Base-by-base conservation (phyloP, 1,140 invertebrate species). In the Yoshiicerus persimilis region DNA sequence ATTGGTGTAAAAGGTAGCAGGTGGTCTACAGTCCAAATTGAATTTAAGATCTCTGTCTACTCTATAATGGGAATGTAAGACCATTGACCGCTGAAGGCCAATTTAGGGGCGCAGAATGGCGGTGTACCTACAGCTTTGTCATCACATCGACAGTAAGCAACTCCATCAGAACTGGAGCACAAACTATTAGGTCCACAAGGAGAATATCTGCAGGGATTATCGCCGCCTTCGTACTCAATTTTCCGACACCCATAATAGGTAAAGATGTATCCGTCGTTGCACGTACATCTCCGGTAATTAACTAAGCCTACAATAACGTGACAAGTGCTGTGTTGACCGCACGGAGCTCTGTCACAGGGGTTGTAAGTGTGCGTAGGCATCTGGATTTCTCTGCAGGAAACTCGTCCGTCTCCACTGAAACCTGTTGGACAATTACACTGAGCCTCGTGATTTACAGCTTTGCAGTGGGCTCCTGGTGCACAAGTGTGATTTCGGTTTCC, bases 381-480 rank as follows among this genome's bases (percentile, higher is more conserved):
- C 91, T 88, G 93, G 93, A 90, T 96, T 97, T 47, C 38, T 88
- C 96, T 94, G 10, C 96, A 94, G 88, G 75, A 38, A 36, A 32
- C 20, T 34, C 95, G 94, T 0, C 97, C 94, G 88, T 96, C 95
- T 23, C 97, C 97, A 34, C 94, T 94, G 91, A 95, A 97, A 27
- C 95, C 96, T 20, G 93, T 91, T 20, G 96, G 96, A 92, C 96
- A 97, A 1, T 95, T 95, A 91, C 97, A 98, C 9, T 96, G 92
- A 0, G 96, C 94, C 87, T 95, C 95, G 91, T 98, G 97, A 91
- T 97, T 96, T 8, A 96, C 94, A n/a, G 95, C 95, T 87, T 95
- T 94, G 91, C 97, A 98, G 20, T 97, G 93, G 2, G 97, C 96
- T 92, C 98, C 98, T 95, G 92, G 94, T 94, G 32, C 94, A 92